These are phyloP conservation scores for Melanerpes formicivorus DNA, from an alignment of 2,113 vertebrate genomes.

Conservation along the genomic window DNA sequence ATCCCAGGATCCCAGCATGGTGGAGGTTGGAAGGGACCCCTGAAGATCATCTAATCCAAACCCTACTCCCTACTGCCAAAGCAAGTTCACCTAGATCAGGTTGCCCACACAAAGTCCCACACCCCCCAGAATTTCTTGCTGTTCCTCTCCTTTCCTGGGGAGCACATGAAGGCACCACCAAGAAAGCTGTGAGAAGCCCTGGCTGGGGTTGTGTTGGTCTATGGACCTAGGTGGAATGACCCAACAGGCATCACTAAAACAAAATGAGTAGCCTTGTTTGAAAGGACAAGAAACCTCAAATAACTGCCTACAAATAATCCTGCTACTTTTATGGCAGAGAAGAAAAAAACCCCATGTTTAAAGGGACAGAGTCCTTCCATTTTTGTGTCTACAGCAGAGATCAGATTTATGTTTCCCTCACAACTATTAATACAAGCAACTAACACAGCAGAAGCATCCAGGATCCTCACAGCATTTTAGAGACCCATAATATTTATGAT, in stretches of 20 bases:
- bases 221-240: neutral
- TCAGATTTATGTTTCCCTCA: constrained; percentile 5
- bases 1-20: too few relatives aligned
- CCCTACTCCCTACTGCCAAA: too few relatives aligned
- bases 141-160: neutral
- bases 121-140: accelerated
- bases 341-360: neutral
- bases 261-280: neutral
- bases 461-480: neutral
- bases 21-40: too few relatives aligned
- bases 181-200: neutral
- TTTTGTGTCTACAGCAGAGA: neutral
- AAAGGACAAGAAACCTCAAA: neutral
- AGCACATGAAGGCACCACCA: neutral
- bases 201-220: accelerated
- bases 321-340: neutral
- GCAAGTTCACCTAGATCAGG: too few relatives aligned
- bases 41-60: too few relatives aligned
- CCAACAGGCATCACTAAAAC: neutral
- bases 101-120: neutral
- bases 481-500: constrained; percentile 21
- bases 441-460: neutral
- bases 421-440: neutral
- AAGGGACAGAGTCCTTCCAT: neutral
- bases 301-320: neutral